These are phyloP conservation scores for Labeo rohita DNA, from an alignment of 2,113 vertebrate species.

Conservation along the genomic window DNA sequence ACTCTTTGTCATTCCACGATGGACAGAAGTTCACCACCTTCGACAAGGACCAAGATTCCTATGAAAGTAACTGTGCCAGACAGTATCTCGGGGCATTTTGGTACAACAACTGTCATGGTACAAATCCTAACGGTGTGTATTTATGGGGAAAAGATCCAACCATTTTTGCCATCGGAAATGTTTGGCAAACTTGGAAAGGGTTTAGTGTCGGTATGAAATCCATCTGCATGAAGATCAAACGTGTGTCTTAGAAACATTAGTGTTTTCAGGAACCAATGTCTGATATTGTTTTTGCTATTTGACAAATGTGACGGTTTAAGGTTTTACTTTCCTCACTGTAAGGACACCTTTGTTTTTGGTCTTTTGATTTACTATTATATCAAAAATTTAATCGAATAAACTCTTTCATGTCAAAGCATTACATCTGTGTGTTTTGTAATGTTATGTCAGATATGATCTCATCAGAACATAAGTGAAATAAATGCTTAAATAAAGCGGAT, in stretches of 20 bases:
- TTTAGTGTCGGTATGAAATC: slow-evolving; percentile 52
- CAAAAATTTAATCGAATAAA: too few species aligned
- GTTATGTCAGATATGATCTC: too few species aligned
- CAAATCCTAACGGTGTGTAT: slow-evolving; percentile 75
- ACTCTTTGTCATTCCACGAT: slow-evolving; percentile 71
- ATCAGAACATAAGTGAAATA: too few species aligned
- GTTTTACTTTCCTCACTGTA: not conserved
- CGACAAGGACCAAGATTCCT: slow-evolving; percentile 78
- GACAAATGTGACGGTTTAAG: not conserved
- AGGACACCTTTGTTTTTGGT: too few species aligned
- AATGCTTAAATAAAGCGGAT: too few species aligned
- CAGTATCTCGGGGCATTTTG: slow-evolving; percentile 77
- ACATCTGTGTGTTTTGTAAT: too few species aligned
- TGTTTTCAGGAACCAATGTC: too few species aligned
- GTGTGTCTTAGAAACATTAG: not conserved
- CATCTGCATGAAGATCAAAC: slow-evolving; percentile 62
- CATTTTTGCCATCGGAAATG: slow-evolving; percentile 28
- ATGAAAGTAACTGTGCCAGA: slow-evolving; percentile 71
- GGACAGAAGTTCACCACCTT: slow-evolving; percentile 83
- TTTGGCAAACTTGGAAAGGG: slow-evolving; percentile 56
- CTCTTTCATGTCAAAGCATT: too few species aligned
- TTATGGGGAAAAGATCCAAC: slow-evolving; percentile 54
- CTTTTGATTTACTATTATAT: too few species aligned
- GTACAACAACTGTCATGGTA: slow-evolving; percentile 73
- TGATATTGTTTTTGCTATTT: not conserved